Base-by-base conservation (phyloP, 2,888 invertebrate species). In the Falcaria lacertinaria region DNA sequence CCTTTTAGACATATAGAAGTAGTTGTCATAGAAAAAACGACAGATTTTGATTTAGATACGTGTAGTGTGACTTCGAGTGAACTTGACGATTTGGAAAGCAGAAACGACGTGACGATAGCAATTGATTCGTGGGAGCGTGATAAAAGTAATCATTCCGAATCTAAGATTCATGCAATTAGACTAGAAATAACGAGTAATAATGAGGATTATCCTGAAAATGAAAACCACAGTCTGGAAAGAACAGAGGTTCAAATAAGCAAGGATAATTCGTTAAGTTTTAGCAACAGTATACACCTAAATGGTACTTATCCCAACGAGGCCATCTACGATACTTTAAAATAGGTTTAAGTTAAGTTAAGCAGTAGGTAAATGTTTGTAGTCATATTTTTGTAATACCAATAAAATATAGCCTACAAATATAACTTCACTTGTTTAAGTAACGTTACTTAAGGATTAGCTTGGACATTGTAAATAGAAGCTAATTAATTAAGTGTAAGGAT, bases 221-320 rank as follows among this genome's bases (percentile, higher is more conserved):
- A 81, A 41, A 74, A 61, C 58, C 71, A 74, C 44, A 77, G 65
- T 53, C 59, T 82, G 60, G 83, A 82, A 40, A 68, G 66, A 52
- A 71, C 74, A 32, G 81, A 86, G 49, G 72, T 87, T 33, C 69
- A 78, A 59, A 59, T 83, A 59, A 80, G 79, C 72, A 89, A 89
- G 74, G 85, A 88, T 73, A 82, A 74, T 63, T 75, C 67, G 28
- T 63, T 89, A 74, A 87, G 86, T 71, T 89, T 89, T 78, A 88
- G 89, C 58, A 89, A 89, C 76, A 89, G 88, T 64, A 89, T 89
- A 69, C 88, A 89, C 71, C 78, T 89, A 68, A 89, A 89, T 82
- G 89, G 89, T 84, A 87, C 85, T 79, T 89, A 89, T 77, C 86
- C 88, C 76, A 87, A 77, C 81, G 89, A 89, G 76, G 88, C 88